Percentiles rank a stretch among this genome's conserved stretches.
phyloP scores from a whole-genome alignment of 2,888 invertebrate genomes.

The Limnephilus auricula region DNA sequence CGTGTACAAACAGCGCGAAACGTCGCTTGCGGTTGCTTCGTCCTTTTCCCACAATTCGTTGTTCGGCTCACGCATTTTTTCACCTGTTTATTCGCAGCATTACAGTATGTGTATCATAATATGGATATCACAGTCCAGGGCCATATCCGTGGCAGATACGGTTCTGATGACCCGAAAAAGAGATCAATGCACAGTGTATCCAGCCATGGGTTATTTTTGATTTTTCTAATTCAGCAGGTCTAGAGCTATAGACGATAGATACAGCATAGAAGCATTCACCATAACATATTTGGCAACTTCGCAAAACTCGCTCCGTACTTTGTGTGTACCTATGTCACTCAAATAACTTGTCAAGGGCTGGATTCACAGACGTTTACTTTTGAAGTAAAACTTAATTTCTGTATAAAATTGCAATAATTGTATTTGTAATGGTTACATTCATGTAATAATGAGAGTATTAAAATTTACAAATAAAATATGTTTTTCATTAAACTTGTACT shows the following conservation, averaged over 20 bases:
- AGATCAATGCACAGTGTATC: constrained; percentile 5
- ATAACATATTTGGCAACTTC: constrained; percentile 13
- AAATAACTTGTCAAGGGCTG: not conserved
- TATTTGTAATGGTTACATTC: too few relatives aligned
- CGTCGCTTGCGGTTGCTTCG: too few relatives aligned
- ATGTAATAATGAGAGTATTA: too few relatives aligned
- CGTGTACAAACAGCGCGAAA: too few relatives aligned
- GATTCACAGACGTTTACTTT: not conserved
- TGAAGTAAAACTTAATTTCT: too few relatives aligned
- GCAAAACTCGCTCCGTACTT: not conserved
- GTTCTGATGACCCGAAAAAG: not conserved
- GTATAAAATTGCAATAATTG: too few relatives aligned
- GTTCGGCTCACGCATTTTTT: too few relatives aligned
- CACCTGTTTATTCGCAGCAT: too few relatives aligned
- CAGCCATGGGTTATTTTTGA: constrained; percentile 19
- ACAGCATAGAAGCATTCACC: not conserved
- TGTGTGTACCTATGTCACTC: not conserved
- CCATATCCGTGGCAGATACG: not conserved
- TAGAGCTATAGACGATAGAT: not conserved
- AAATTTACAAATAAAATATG: too few relatives aligned
- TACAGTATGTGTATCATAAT: too few relatives aligned
- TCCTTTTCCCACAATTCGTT: too few relatives aligned
- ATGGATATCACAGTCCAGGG: not conserved
- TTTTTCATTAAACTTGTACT: too few relatives aligned
- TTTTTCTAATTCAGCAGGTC: not conserved